These are phyloP conservation scores for Hylaea fasciaria DNA, from an alignment of 2,888 invertebrate genomes.

Conservation along the genomic window DNA sequence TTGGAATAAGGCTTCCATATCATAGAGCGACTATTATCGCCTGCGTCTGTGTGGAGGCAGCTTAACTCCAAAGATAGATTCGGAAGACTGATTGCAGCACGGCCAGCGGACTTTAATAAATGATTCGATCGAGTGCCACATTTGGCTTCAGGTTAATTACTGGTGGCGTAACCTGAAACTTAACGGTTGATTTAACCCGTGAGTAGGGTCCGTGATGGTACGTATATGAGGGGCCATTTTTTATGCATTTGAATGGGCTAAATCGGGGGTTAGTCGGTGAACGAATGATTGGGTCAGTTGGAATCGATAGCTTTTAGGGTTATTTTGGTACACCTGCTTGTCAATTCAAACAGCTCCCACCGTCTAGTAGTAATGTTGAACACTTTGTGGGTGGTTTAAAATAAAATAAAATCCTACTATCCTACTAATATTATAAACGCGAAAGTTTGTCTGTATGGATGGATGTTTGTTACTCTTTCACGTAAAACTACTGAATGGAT, in stretches of 20 bases:
- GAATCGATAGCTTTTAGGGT: constrained; percentile 20
- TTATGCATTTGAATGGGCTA: constrained; percentile 51
- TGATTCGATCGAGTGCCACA: constrained; percentile 56
- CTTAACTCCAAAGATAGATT: constrained; percentile 49
- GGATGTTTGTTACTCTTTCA: no score
- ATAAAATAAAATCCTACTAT: no score
- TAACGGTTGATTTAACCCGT: constrained; percentile 64
- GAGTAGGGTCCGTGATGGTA: constrained; percentile 54
- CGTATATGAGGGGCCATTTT: constrained; percentile 45
- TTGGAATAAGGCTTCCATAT: no score
- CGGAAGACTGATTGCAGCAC: constrained; percentile 32
- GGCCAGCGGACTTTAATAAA: constrained; percentile 53
- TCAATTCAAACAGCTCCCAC: not conserved
- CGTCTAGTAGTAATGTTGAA: no score
- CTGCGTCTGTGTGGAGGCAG: no score
- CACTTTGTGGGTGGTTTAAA: no score
- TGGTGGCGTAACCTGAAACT: constrained; percentile 61
- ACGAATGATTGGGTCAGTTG: constrained; percentile 22
- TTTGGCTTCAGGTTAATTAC: constrained; percentile 63
- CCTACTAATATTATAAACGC: no score
- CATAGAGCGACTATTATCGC: no score
- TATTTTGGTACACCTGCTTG: not conserved
- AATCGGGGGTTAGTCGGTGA: constrained; percentile 26
- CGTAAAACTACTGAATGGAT: no score
- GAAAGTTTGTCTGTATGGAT: no score